Evolutionary conservation across 2,797 vertebrate species (phyloP), one percentile per base, ranked within the genome.

Genomic region (Spea hammondii): DNA sequence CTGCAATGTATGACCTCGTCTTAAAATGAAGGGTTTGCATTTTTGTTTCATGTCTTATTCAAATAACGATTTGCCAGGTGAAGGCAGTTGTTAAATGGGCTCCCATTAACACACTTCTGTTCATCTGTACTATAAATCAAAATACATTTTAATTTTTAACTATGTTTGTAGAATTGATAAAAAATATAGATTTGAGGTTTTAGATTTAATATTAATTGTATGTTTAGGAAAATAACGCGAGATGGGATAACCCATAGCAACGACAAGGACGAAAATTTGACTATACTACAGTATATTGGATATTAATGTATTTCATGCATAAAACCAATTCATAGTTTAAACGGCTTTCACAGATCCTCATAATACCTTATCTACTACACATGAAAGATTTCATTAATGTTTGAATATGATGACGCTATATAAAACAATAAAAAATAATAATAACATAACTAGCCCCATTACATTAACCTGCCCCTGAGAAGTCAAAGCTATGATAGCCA

Each of bases 11-110:
- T 71, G 73, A 80, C 76, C 68, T 45, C 59, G 71, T 80, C 51
- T 76, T 80, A 76, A 81, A 81, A 71, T 62, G 53, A 77, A 81
- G 60, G 47, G 57, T 12, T 69, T 76, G 69, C 79, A 77, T 66
- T 81, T 81, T 72, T 73, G 68, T 68, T 79, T 62, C 45, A 54
- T 72, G 74, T 54, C 32, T 68, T 72, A 72, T 77, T 72, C 74
- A 77, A 77, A 77, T 77, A 77, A 50, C 69, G 70, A 73, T 48
- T 68, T 53, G 11, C 57, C 8, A 68, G 70, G 73, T 81, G 71
- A 67, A 60, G 79, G 72, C 17, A 54, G 68, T 14, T n/a, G 79
- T 54, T 80, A 66, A 76, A 17, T 66, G 14, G 54, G 45, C 60
- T 80, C 32, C 51, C 70, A 76, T 71, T 80, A 71, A 51, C 44